Evolutionary conservation across 2,797 vertebrate species (phyloP), one percentile per base, ranked within the genome.

Genomic region (Halcyon chelicuti): DNA sequence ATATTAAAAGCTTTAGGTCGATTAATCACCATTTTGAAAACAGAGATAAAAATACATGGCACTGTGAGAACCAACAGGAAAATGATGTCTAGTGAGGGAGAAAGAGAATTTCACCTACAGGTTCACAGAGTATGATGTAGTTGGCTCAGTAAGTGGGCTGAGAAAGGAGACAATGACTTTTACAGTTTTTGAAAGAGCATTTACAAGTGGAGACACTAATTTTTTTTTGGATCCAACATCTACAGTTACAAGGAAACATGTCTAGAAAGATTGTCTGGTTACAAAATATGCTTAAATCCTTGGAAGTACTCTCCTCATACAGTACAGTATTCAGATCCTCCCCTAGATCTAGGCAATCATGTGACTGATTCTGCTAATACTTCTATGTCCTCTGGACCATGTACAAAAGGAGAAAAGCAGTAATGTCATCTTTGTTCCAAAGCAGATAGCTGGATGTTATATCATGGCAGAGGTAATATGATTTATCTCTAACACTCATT

Each of bases 1-100:
- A 95, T 96, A 97, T 90, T 95, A 94, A 95, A 97, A 96, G 85
- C 71, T 83, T 73, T 55, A 67, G 85, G 85, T 78, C 70, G 13
- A 95, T 97, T 97, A 92, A 94, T 96, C 92, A 90, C 78, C 76
- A 83, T 95, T 96, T 96, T 80, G 89, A 93, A 97, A 97, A 87
- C 57, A 95, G 63, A 86, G 75, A 86, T 28, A 91, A 95, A 96
- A 95, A 84, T 92, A 88, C 31, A 92, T 88, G 35, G 51, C 58
- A 73, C 76, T 2, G 2, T 44, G 28, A 90, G 60, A 91, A 93
- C 47, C 80, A 93, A 88, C 58, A 90, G 42, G 51, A 88, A 92
- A 86, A 85, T 67, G 70, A 6, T 82, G 37, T 58, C 51, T 81
- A 25, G 44, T 51, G 14, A 7, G 29, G 14, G 6, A 92, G 74